Evolutionary conservation across 2,888 invertebrate genomes (phyloP), one percentile per base, ranked within the genome.

Genomic region (Pandemis corylana): DNA sequence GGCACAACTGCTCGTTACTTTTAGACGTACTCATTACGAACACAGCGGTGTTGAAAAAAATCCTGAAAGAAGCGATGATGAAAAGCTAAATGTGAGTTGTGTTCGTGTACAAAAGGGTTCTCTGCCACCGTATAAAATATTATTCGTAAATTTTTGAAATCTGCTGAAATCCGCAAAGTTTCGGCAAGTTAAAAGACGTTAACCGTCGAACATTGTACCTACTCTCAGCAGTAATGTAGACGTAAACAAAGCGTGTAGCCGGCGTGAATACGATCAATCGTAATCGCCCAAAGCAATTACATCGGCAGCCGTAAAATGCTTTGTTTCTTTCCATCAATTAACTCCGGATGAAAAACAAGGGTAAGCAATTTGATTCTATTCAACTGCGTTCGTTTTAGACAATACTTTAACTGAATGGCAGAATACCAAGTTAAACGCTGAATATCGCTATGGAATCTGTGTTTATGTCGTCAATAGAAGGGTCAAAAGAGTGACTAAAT

Each of bases 321-420:
- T 75, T 75, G 70, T 75, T 75, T 62, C 70, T 74, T 75, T 75
- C 75, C 71, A 71, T 75, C 71, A 75, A 75, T 75, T 75, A 75
- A 67, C 70, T 67, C 75, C n/a, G 56, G 70, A 71, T 75, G 71
- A 67, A 75, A 75, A 75, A 67, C 70, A 75, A 61, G 59, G 59
- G 74, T 49, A 65, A 36, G 53, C 70, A 46, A 67, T 71, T 75
- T 75, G 75, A 75, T 67, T 75, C 62, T 42, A 71, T 75, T 75
- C 70, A 41, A 42, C 65, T 69, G 68, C 28, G 42, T 61, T 64
- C 64, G 56, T 59, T 68, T 67, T 51, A 53, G 67, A 36, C 65
- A 42, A 42, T 42, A 62, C 42, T n/a, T 62, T 42, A 7, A 41
- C 28, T 59, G 59, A 42, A 62, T 41, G 42, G 62, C 59, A 36